Conservation (phyloP, 2,797 vertebrate species). For the Anguilla marmorata region DNA sequence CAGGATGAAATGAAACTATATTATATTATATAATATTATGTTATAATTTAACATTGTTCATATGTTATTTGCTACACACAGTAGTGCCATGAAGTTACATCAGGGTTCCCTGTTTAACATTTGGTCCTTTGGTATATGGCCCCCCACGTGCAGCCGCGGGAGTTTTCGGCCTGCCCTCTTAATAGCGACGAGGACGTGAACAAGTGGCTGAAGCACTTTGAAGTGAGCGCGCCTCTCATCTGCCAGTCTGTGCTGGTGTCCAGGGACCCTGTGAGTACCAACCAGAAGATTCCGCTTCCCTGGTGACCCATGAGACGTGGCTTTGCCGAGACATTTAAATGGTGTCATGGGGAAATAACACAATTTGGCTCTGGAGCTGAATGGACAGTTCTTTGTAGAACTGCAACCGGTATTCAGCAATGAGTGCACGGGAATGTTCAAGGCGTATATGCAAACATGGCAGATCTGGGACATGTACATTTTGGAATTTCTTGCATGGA, state of each 20-base stretch:
- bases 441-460: no score
- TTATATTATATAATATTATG: no score
- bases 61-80: background rate
- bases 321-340: background rate
- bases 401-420: background rate
- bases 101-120: background rate
- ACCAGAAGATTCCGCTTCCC: background rate
- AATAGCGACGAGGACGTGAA: slow-evolving; percentile 84
- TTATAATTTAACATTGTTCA: background rate
- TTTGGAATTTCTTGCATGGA: no score
- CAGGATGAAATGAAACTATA: background rate
- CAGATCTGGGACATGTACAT: no score
- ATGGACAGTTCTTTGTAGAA: background rate
- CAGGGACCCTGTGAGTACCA: slow-evolving; percentile 87
- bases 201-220: slow-evolving; percentile 90
- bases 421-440: background rate
- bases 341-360: background rate
- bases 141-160: slow-evolving; percentile 74
- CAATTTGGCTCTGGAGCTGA: background rate
- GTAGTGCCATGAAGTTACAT: background rate
- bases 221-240: slow-evolving; percentile 88
- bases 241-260: slow-evolving; percentile 94
- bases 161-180: slow-evolving; percentile 88
- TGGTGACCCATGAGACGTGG: background rate
- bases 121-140: slow-evolving; percentile 34